phyloP scores from a whole-genome alignment of 1,140 invertebrate genomes.

The Pseudomyrmex dendroicus region DNA sequence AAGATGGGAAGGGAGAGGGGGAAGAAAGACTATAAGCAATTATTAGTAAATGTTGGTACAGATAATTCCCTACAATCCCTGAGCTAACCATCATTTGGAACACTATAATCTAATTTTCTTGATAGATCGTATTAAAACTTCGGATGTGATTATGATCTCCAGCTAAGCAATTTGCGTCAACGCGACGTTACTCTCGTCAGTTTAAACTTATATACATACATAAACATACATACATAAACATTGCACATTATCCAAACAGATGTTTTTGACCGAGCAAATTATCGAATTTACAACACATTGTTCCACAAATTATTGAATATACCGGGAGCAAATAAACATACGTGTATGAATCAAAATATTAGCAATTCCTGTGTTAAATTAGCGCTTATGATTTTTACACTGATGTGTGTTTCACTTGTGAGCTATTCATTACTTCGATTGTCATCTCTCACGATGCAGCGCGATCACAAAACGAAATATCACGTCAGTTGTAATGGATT shows the following conservation, averaged over 20 bases:
- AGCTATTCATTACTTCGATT: constrained; percentile 32
- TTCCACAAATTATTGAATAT: background rate
- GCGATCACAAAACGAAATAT: constrained; percentile 28
- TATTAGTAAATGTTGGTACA: constrained; percentile 25
- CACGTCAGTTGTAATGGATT: constrained; percentile 25
- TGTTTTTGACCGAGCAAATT: no score
- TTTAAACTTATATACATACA: background rate
- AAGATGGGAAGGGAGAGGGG: no score
- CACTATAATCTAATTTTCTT: background rate
- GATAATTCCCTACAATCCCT: constrained; percentile 31
- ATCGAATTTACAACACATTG: no score
- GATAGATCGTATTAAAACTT: constrained; percentile 38
- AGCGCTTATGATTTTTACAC: background rate
- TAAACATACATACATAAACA: background rate
- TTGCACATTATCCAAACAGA: background rate
- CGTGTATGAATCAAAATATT: background rate
- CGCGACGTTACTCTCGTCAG: background rate
- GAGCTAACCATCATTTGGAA: constrained; percentile 28
- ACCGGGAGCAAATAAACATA: no score
- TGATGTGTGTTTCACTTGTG: background rate
- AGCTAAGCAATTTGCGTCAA: constrained; percentile 2
- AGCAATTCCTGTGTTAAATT: background rate
- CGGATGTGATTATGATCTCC: constrained; percentile 12
- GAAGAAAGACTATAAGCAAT: background rate
- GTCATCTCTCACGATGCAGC: background rate